Conservation (phyloP, 2,113 vertebrate species). For the Pipa parva region DNA sequence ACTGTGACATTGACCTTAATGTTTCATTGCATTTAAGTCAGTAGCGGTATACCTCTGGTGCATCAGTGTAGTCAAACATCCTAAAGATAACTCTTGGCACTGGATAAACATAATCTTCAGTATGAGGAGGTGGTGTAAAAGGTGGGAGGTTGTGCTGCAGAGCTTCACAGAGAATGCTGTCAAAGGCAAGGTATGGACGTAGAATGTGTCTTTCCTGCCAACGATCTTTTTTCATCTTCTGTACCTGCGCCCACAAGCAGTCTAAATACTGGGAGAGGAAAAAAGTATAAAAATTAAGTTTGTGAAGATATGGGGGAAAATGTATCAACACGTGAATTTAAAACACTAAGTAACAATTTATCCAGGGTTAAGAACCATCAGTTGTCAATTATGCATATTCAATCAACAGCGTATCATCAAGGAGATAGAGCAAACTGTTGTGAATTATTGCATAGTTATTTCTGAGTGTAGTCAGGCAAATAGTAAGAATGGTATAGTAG, state of each 20-base stretch:
- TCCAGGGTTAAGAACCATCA: too few relatives aligned
- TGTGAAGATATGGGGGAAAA: too few relatives aligned
- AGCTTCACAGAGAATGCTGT: constrained; percentile 94
- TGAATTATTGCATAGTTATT: too few relatives aligned
- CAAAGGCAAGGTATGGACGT: constrained; percentile 93
- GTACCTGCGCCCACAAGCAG: constrained; percentile 96
- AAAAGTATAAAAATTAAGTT: not conserved
- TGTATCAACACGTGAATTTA: too few relatives aligned
- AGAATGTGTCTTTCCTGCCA: constrained; percentile 97
- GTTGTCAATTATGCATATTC: too few relatives aligned
- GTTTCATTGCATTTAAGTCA: too few relatives aligned
- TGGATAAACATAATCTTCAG: constrained; percentile 81
- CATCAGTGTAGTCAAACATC: constrained; percentile 98
- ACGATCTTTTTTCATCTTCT: constrained; percentile 94
- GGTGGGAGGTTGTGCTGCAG: constrained; percentile 97
- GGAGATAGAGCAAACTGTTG: too few relatives aligned
- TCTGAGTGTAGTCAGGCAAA: too few relatives aligned
- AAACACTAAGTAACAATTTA: too few relatives aligned
- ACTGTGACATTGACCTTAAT: too few relatives aligned
- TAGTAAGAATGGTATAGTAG: too few relatives aligned
- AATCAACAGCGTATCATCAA: too few relatives aligned
- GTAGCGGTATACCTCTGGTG: constrained; percentile 74
- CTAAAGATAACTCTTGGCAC: constrained; percentile 90
- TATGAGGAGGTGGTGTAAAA: constrained; percentile 90
- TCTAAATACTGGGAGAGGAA: constrained; percentile 81